Evolutionary conservation across 2,888 invertebrate genomes (phyloP).

Genomic region (Atethmia centrago): DNA sequence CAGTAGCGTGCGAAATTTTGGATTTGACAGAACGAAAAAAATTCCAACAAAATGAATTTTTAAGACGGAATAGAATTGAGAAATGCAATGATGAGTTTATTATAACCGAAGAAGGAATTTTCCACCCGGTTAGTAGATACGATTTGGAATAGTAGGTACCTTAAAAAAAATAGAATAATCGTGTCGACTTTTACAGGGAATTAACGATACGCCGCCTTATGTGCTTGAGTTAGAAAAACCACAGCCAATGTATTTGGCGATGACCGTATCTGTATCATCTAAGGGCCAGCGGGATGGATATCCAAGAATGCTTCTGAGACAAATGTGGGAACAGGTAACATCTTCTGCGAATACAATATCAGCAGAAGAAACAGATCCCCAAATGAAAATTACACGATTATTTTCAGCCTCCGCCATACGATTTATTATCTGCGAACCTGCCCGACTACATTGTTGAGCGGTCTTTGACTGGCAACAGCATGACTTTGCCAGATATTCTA

Average conservation of each 20-base stretch:
- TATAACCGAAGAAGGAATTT: constrained; percentile 83
- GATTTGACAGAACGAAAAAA: constrained; percentile 82
- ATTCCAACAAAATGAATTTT: constrained; percentile 82
- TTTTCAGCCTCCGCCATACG: constrained; percentile 84
- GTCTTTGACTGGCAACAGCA: constrained; percentile 75
- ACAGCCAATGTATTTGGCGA: constrained; percentile 80
- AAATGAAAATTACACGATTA: constrained; percentile 8
- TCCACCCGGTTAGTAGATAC: constrained; percentile 76
- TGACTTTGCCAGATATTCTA: constrained; percentile 80
- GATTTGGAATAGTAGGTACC: background rate
- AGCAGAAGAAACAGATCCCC: background rate
- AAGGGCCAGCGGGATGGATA: constrained; percentile 86
- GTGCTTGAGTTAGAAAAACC: constrained; percentile 83
- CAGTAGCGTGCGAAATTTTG: constrained; percentile 85
- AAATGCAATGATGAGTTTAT: constrained; percentile 87
- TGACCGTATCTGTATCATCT: constrained; percentile 83
- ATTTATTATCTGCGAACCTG: constrained; percentile 79
- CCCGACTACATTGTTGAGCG: constrained; percentile 66
- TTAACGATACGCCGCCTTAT: constrained; percentile 85
- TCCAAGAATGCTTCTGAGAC: constrained; percentile 81
- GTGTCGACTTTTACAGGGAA: constrained; percentile 73
- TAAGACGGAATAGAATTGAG: constrained; percentile 80
- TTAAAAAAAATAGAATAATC: constrained; percentile 3
- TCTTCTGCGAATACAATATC: background rate
- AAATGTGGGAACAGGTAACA: constrained; percentile 86